phyloP scores from a whole-genome alignment of 2,888 invertebrate genomes.

The Bugula neritina region DNA sequence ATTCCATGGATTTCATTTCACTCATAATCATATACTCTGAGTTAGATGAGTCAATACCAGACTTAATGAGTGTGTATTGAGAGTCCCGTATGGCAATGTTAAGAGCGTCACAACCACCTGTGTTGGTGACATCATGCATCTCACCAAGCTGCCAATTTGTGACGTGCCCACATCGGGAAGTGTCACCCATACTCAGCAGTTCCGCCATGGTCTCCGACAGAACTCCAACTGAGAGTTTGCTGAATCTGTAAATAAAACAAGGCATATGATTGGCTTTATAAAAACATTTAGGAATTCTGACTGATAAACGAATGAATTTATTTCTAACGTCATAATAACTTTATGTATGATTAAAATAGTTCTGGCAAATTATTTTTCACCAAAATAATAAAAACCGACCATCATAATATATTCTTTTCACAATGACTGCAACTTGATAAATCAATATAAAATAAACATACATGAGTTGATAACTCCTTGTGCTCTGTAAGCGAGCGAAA shows the following conservation, averaged over 20 bases:
- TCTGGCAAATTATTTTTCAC: too few relatives aligned
- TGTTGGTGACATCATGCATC: slow-evolving; percentile 1
- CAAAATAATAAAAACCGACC: too few relatives aligned
- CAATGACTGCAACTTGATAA: too few relatives aligned
- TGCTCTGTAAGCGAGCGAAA: not conserved
- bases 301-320: too few relatives aligned
- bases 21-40: not conserved
- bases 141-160: slow-evolving; percentile 1
- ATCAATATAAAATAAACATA: too few relatives aligned
- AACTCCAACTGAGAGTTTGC: not conserved
- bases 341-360: too few relatives aligned
- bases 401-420: too few relatives aligned
- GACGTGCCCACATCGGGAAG: not conserved
- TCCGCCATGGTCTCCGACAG: not conserved
- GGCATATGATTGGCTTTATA: too few relatives aligned
- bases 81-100: not conserved
- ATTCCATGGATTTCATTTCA: slow-evolving; percentile 6
- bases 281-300: too few relatives aligned
- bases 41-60: not conserved
- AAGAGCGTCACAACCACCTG: slow-evolving; percentile 1
- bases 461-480: not conserved
- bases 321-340: too few relatives aligned
- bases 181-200: not conserved
- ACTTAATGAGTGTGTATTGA: not conserved
- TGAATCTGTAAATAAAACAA: slow-evolving; percentile 6